phyloP scores from a whole-genome alignment of 2,797 vertebrate genomes.

The Rhabdophis nuchalis region DNA sequence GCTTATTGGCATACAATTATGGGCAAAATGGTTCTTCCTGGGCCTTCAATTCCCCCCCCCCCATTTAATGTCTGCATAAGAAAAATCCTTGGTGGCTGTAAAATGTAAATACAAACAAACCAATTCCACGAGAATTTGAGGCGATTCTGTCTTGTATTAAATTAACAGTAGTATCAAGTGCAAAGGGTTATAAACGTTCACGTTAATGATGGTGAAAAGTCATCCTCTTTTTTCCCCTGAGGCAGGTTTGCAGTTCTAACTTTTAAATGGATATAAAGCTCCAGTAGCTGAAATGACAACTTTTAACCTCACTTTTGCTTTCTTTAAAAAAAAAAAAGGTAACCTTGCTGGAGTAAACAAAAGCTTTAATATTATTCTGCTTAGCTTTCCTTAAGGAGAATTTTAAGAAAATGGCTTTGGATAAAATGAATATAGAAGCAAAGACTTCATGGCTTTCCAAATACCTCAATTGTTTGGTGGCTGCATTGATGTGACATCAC shows the following conservation, averaged over 20 bases:
- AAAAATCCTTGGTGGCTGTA: conserved; percentile 17
- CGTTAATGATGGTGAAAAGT: conserved; percentile 51
- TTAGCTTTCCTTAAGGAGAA: conserved; percentile 48
- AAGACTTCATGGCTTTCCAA: conserved; percentile 63
- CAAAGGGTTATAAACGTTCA: conserved; percentile 58
- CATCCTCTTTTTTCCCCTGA: conserved; percentile 52
- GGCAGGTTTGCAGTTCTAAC: conserved; percentile 61
- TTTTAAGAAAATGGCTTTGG: conserved; percentile 60
- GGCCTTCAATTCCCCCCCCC: too few relatives aligned
- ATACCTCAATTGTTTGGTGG: conserved; percentile 58
- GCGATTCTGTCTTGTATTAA: conserved; percentile 56
- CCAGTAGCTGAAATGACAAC: conserved; percentile 64
- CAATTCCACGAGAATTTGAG: conserved; percentile 41
- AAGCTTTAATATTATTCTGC: conserved; percentile 51
- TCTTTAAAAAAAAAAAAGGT: conserved; percentile 37
- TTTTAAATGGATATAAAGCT: conserved; percentile 59
- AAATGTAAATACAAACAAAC: conserved; percentile 31
- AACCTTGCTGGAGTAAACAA: conserved; percentile 3
- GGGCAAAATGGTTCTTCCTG: background rate
- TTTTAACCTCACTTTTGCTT: conserved; percentile 35
- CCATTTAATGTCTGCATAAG: background rate
- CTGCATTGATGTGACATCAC: conserved; percentile 58
- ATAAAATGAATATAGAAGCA: conserved; percentile 57
- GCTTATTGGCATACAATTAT: background rate
- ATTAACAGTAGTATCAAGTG: conserved; percentile 54